Evolutionary conservation across 2,797 vertebrate species (phyloP).

Genomic region (Malurus leucopterus): DNA sequence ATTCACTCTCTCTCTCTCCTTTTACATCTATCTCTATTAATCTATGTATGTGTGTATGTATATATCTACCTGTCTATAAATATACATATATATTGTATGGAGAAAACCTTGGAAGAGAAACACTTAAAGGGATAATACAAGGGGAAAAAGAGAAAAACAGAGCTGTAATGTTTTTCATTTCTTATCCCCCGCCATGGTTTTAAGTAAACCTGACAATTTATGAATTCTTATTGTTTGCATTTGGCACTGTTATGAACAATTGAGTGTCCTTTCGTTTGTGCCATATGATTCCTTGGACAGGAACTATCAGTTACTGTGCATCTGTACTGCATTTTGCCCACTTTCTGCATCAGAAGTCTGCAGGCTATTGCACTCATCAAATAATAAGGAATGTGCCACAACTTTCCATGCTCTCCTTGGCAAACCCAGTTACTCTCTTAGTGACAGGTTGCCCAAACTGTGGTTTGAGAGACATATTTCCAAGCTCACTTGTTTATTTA

Average conservation of each 20-base stretch:
- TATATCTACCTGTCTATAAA: too few relatives aligned
- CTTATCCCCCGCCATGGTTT: not conserved
- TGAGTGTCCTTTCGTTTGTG: not conserved
- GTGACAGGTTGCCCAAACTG: not conserved
- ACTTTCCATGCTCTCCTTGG: not conserved
- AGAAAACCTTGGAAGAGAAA: not conserved
- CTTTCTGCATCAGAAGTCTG: not conserved
- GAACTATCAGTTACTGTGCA: not conserved
- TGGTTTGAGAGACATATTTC: not conserved
- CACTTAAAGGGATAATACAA: not conserved
- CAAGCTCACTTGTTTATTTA: not conserved
- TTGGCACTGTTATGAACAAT: not conserved
- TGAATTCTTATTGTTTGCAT: not conserved
- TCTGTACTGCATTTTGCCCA: not conserved
- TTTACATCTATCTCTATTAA: accelerated
- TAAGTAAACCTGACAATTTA: not conserved
- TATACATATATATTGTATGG: not conserved
- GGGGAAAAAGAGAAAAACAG: not conserved
- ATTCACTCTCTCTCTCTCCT: too few relatives aligned
- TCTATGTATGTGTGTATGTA: too few relatives aligned
- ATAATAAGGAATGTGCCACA: not conserved
- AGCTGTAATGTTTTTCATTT: not conserved
- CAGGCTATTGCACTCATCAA: not conserved
- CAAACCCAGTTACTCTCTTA: not conserved
- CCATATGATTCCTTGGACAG: not conserved